phyloP scores from a whole-genome alignment of 2,888 invertebrate genomes.

The Taenaris catops region DNA sequence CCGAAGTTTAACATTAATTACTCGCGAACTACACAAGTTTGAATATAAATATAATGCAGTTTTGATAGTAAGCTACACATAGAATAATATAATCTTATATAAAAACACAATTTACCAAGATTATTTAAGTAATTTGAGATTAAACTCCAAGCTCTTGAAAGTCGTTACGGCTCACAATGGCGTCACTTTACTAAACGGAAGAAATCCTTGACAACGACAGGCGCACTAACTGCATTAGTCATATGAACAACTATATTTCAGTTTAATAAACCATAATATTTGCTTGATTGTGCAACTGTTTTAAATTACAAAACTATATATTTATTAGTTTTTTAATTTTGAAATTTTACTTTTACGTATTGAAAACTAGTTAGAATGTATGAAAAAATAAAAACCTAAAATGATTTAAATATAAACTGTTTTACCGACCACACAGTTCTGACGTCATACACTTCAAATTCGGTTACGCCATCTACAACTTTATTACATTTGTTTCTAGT shows the following conservation, averaged over 20 bases:
- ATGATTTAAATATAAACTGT: slow-evolving; percentile 29
- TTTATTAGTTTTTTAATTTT: no score
- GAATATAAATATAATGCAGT: slow-evolving; percentile 65
- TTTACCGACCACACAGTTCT: slow-evolving; percentile 45
- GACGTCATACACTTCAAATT: slow-evolving; percentile 47
- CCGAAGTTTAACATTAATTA: slow-evolving; percentile 76
- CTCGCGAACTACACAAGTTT: slow-evolving; percentile 55
- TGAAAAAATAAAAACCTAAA: no score
- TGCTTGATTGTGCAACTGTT: no score
- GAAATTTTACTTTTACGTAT: no score
- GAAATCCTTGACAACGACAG: slow-evolving; percentile 36
- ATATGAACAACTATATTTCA: slow-evolving; percentile 22
- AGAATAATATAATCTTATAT: slow-evolving; percentile 51
- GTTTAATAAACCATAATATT: no score
- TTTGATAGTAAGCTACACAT: slow-evolving; percentile 59
- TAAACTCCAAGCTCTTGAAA: slow-evolving; percentile 81
- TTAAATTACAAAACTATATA: no score
- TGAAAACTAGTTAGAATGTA: no score
- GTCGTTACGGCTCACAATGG: slow-evolving; percentile 93
- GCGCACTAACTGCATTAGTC: slow-evolving; percentile 46
- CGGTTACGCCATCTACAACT: slow-evolving; percentile 58
- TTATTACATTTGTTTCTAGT: slow-evolving; percentile 39
- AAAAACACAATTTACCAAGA: slow-evolving; percentile 71
- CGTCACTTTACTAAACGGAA: slow-evolving; percentile 83
- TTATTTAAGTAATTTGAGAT: slow-evolving; percentile 85